A percentile compares a stretch with the other conserved stretches of the same genome.
phyloP scores from a whole-genome alignment of 2,888 invertebrate genomes.

The Nomada ruficornis region DNA sequence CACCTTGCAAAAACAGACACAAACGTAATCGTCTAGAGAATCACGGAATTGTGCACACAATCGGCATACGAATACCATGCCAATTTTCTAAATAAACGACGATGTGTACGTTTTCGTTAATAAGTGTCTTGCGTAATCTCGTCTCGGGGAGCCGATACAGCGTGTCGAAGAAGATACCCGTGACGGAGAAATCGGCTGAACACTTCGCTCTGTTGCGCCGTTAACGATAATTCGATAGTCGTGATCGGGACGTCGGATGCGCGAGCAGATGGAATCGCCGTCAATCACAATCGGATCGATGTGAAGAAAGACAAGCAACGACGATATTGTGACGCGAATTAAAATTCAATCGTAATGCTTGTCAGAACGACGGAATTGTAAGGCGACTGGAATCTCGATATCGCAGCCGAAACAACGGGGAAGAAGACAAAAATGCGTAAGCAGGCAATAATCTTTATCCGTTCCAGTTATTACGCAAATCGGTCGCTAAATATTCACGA shows the following conservation, averaged over 20 bases:
- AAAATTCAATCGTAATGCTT: constrained; percentile 34
- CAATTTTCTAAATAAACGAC: constrained; percentile 13
- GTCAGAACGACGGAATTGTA: not conserved
- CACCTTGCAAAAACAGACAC: no score
- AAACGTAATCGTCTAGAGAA: no score
- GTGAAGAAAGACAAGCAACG: constrained; percentile 26
- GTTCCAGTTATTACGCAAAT: not conserved
- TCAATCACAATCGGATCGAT: constrained; percentile 47
- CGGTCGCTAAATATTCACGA: constrained; percentile 13
- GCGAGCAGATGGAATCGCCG: constrained; percentile 16
- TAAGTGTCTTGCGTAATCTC: constrained; percentile 27
- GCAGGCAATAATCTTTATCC: constrained; percentile 14
- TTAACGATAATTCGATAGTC: constrained; percentile 63
- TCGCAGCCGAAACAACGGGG: not conserved
- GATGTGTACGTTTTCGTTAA: not conserved
- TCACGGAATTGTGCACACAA: not conserved
- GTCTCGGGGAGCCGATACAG: not conserved
- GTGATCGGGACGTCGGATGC: constrained; percentile 34
- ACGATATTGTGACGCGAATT: constrained; percentile 18
- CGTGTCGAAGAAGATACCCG: constrained; percentile 39
- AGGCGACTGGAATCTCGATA: not conserved
- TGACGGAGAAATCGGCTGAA: constrained; percentile 35
- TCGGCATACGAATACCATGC: not conserved
- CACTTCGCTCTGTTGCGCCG: constrained; percentile 23
- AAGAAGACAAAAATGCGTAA: constrained; percentile 39